These are phyloP conservation scores for Aleadryas rufinucha DNA, from an alignment of 2,113 vertebrate genomes.

Conservation along the genomic window DNA sequence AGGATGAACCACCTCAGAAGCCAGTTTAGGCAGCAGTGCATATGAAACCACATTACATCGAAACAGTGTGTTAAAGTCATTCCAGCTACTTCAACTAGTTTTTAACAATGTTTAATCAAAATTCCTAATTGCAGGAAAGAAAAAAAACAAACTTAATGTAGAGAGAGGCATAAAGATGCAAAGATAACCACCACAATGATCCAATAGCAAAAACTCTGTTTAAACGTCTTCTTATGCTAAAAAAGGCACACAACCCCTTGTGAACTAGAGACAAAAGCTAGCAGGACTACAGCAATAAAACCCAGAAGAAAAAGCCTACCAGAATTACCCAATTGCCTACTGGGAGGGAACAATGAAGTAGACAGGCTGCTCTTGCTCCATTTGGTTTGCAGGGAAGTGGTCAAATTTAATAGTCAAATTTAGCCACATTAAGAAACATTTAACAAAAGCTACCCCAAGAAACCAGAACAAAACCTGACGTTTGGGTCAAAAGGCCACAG, in stretches of 20 bases:
- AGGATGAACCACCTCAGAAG: not conserved
- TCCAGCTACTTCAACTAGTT: conserved; percentile 22
- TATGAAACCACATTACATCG: not conserved
- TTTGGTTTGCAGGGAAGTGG: conserved; percentile 69
- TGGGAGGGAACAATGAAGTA: conserved; percentile 67
- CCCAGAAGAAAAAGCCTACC: conserved; percentile 65
- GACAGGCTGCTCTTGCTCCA: conserved; percentile 60
- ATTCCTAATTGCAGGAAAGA: not conserved
- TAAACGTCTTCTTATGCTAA: conserved; percentile 69
- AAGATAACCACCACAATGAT: conserved; percentile 50
- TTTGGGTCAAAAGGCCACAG: conserved; percentile 72
- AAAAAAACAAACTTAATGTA: not conserved
- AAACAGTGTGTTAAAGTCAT: conserved; percentile 26
- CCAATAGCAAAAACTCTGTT: conserved; percentile 53
- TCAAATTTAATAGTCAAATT: conserved; percentile 73
- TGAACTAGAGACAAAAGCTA: conserved; percentile 72
- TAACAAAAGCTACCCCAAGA: conserved; percentile 73
- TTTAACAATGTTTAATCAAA: conserved; percentile 38
- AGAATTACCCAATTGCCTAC: conserved; percentile 66
- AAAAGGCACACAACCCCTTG: conserved; percentile 69
- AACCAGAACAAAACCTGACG: conserved; percentile 71
- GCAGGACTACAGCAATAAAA: conserved; percentile 69
- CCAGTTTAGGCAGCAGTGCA: not conserved
- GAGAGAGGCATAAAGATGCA: conserved; percentile 54
- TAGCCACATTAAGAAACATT: conserved; percentile 72